Evolutionary conservation across 2,888 invertebrate species (phyloP), one percentile per base, ranked within the genome.

Genomic region (Parthenolecanium corni): DNA sequence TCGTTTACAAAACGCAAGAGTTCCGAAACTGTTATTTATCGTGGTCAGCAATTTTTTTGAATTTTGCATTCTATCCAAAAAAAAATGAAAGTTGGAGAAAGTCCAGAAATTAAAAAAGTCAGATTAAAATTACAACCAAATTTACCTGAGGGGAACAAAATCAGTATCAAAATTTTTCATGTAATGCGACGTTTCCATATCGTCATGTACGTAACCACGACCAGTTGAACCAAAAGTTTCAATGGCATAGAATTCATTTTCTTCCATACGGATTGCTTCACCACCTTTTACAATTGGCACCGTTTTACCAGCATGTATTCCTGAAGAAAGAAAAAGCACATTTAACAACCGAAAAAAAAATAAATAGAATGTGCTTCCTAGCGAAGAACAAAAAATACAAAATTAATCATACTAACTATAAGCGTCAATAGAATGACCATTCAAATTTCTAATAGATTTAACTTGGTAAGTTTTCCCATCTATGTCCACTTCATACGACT

Each of bases 201-300:
- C 98, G 73, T 99, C 97, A 72, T 97, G 96, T 1, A 99, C 97
- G 65, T 86, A 77, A 0, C 90, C 91, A 58, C 85, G 82, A 1
- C 98, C 98, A 1, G 98, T 98, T 6, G 96, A 96, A 46, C 98
- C 98, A 73, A 98, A 98, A 0, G 98, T 99, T 77, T 98, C 98
- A 69, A 98, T 98, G 1, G 97, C 97, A 77, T 96, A 98, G 75
- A 96, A 93, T 76, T 97, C 97, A 72, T 94, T 92, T 74, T 97
- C 97, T 76, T 98, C 98, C 98, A 98, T 99, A 66, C 89, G 84
- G 0, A 90, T 93, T 0, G 90, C 89, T 74, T 98, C 97, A 0
- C 97, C 97, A 2, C 98, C 97, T 74, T 95, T 96, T 0, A 99
- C 98, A 70, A 99, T 98, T 0, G 98, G 98, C 53, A 98, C 98